phyloP scores from a whole-genome alignment of 2,113 vertebrate genomes.

The Gambusia affinis region DNA sequence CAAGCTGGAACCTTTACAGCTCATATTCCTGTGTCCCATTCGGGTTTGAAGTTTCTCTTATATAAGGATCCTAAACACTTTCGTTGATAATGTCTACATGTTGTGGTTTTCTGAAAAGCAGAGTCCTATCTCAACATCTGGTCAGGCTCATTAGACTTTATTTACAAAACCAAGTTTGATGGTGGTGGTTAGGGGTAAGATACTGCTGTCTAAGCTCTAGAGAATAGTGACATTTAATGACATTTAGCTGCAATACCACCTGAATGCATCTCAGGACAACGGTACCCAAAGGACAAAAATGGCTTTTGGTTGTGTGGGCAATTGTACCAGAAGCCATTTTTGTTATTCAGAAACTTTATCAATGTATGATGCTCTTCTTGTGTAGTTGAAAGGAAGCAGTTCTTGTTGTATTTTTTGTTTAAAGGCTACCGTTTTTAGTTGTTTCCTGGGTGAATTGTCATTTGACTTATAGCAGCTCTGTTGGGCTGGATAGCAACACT shows the following conservation, averaged over 20 bases:
- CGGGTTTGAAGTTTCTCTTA: too few relatives aligned
- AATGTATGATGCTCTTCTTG: too few relatives aligned
- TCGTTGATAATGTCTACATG: slow-evolving; percentile 13
- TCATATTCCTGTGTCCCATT: neutral
- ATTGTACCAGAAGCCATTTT: neutral
- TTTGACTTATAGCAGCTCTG: too few relatives aligned
- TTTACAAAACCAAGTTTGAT: neutral
- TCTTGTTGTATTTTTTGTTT: too few relatives aligned
- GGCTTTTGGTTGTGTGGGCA: neutral
- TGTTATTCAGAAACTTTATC: too few relatives aligned
- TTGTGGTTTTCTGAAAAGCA: slow-evolving; percentile 14
- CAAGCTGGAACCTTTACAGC: too few relatives aligned
- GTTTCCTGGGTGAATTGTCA: too few relatives aligned
- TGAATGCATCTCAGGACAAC: neutral
- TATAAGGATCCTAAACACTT: neutral
- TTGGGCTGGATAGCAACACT: too few relatives aligned
- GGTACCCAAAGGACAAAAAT: neutral
- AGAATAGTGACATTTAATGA: slow-evolving; percentile 3
- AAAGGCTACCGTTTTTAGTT: too few relatives aligned
- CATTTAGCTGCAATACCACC: neutral
- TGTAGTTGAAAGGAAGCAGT: too few relatives aligned
- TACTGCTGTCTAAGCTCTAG: neutral
- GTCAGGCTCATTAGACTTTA: neutral
- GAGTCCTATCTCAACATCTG: slow-evolving; percentile 5
- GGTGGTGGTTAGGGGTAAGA: neutral